Evolutionary conservation across 2,888 invertebrate species (phyloP), one percentile per base, ranked within the genome.

Genomic region (Microchrysa polita): DNA sequence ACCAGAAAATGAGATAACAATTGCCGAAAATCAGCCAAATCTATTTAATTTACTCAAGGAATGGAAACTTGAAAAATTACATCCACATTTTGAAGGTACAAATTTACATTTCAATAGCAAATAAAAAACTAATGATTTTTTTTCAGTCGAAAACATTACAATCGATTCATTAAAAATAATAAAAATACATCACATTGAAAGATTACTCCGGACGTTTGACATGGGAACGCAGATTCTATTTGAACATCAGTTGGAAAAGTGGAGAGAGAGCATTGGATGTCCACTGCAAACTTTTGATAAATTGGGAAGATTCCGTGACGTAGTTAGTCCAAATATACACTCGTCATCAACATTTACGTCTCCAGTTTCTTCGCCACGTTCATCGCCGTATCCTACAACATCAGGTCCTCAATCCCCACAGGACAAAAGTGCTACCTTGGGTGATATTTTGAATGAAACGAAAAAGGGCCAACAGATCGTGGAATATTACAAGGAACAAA

Each of bases 151-250:
- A 20, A 23, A 61, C 22, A 67, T 55, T 16, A 73, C 60, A 20
- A 23, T 69, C n/a, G 42, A 73, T 1, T 16, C 52, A 10, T 18
- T 67, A 42, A 67, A 67, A 73, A 63, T 76, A 7, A 77, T 79
- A 0, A 78, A 78, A 73, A 69, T 55, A 0, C 77, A 77, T 65
- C 78, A 79, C 55, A 76, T 78, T 23, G 77, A 78, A 52, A 67
- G 65, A 40, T 53, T 79, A 2, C 52, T 79, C 12, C 75, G 74
- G 52, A 75, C 73, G 59, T 78, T 76, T 72, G 75, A 77, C 14
- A 61, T 79, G 74, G 78, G 78, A 16, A 77, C 77, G 2, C 77
- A 77, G 72, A 78, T 78, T 18, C 14, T 77, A 16, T 79, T 79
- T 74, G 79, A 79, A 55, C 65, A 79, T 69, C 74, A 78, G 52